phyloP scores from a whole-genome alignment of 1,140 invertebrate species.

The Achroia grisella region DNA sequence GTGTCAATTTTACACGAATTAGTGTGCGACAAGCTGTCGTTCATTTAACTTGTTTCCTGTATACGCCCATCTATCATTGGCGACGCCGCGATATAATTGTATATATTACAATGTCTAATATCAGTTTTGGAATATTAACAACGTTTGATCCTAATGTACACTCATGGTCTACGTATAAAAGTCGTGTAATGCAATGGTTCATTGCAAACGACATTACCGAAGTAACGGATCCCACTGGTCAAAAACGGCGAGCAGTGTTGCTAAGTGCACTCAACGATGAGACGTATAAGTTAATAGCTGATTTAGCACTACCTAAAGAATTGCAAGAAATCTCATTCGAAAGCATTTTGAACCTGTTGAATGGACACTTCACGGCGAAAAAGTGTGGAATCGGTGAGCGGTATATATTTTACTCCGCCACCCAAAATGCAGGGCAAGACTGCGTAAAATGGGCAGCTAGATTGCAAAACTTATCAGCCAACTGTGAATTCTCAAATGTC shows the following conservation, averaged over 20 bases:
- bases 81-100: too few relatives aligned
- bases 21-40: too few relatives aligned
- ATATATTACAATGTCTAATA: background rate
- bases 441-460: conserved; percentile 1
- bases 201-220: conserved; percentile 1
- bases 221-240: background rate
- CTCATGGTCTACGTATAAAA: background rate
- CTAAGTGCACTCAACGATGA: background rate
- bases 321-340: background rate
- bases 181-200: conserved; percentile 3
- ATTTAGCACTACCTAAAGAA: conserved; percentile 3
- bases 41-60: too few relatives aligned
- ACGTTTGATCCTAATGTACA: background rate
- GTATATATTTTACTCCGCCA: background rate
- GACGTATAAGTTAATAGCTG: background rate
- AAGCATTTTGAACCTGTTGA: background rate
- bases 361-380: conserved; percentile 1
- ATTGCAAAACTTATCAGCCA: background rate
- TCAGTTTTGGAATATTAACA: background rate
- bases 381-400: conserved; percentile 1
- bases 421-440: background rate
- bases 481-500: background rate
- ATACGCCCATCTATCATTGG: too few relatives aligned
- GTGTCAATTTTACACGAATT: too few relatives aligned
- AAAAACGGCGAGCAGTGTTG: conserved; percentile 4